Evolutionary conservation across 1,140 invertebrate species (phyloP), one percentile per base, ranked within the genome.

Genomic region (Lysiphlebus fabarum): DNA sequence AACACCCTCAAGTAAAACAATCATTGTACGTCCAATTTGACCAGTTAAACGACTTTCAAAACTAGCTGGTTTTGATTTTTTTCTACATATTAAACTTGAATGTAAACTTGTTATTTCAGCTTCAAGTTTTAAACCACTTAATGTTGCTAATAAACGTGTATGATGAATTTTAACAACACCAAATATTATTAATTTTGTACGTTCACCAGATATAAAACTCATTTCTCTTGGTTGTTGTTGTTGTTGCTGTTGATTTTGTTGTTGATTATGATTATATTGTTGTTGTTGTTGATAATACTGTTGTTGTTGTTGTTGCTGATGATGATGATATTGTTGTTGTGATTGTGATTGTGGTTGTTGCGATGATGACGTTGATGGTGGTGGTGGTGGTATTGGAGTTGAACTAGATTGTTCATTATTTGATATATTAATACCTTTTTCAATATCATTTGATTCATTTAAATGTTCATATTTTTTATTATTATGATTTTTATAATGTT

Each of bases 71-170:
- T 85, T 81, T 14, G 87, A 84, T 67, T 92, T 90, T 68, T 93
- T 91, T 17, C 91, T 86, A 66, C 89, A 90, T 0, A 87, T 88
- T 53, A 90, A 74, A 64, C 86, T 88, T 0, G 88, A 86, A 68
- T 95, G 90, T 12, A 95, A 82, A 69, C 87, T 91, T 11, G 87
- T 90, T 47, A 95, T 89, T 75, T 95, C 91, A 8, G 92, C 92
- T 72, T 96, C 92, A 36, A 96, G 79, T 75, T 97, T 96, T 11
- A 98, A 80, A 0, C 95, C 95, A 70, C 93, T 96, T 2, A 98
- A 77, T 5, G 94, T 93, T 0, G 95, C 95, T 59, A 95, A 78
- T 6, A 97, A 77, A 38, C 91, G 84, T 0, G 93, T 94, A 57
- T 91, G 85, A 65, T 95, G 90, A 51, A 97, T 93, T 72, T 90